Evolutionary conservation across 2,113 vertebrate genomes (phyloP).

Genomic region (Platanista minor): DNA sequence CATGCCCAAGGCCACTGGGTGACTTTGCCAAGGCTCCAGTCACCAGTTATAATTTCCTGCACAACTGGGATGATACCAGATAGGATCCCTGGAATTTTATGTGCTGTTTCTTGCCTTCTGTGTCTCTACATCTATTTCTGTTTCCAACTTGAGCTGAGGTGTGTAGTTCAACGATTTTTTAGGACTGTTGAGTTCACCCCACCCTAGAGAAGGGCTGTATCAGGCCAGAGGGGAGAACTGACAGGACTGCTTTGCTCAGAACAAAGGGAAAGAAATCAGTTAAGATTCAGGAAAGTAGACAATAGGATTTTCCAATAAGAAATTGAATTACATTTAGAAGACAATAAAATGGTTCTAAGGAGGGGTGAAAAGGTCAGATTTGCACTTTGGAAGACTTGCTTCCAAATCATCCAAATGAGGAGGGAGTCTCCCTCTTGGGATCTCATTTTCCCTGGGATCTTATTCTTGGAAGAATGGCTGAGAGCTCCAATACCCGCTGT

Average conservation of each 20-base stretch:
- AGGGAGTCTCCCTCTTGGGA: not conserved
- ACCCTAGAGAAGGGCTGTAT: not conserved
- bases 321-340: too few species aligned
- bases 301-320: not conserved
- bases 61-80: not conserved
- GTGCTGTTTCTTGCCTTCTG: not conserved
- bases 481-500: not conserved
- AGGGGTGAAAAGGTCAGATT: too few species aligned
- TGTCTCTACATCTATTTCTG: not conserved
- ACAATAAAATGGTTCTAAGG: too few species aligned
- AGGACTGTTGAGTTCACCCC: not conserved
- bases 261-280: not conserved
- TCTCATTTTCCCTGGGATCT: not conserved
- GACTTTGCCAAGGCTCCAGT: not conserved
- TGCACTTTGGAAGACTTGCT: too few species aligned
- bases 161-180: too few species aligned
- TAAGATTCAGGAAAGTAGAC: not conserved
- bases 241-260: not conserved
- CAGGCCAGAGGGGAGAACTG: not conserved
- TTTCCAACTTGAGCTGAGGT: too few species aligned
- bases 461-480: not conserved
- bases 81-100: not conserved
- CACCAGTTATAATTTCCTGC: not conserved
- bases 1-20: not conserved
- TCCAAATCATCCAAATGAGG: not conserved